A percentile compares a stretch with the other conserved stretches of the same genome.
Evolutionary conservation across 92 coral and sea anemone species (phyloP).

Genomic region (Blastomussa wellsi): DNA sequence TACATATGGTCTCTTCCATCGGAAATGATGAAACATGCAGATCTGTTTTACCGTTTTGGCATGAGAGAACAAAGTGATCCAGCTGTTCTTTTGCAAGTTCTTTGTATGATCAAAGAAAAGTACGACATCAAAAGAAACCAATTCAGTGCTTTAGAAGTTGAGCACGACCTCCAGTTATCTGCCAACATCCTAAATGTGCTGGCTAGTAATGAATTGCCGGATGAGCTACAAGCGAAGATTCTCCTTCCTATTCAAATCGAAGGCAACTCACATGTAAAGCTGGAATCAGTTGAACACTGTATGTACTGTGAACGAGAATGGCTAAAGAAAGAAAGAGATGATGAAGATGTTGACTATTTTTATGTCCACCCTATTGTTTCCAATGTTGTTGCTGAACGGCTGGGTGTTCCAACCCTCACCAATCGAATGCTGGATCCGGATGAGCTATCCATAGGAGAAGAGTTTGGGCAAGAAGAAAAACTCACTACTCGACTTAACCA

Average conservation of each 20-base stretch:
- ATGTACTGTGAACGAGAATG: conserved; percentile 73
- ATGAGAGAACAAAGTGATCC: conserved; percentile 41
- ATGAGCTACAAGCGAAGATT: conserved; percentile 34
- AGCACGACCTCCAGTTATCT: conserved; percentile 53
- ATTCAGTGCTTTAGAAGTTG: conserved; percentile 19
- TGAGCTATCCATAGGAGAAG: conserved; percentile 76
- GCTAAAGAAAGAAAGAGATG: conserved; percentile 62
- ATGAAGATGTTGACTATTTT: conserved; percentile 51
- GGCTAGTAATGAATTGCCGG: conserved; percentile 13
- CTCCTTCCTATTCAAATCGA: conserved; percentile 53
- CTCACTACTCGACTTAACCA: conserved; percentile 70
- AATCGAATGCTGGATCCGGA: conserved; percentile 81
- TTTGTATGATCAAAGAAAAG: conserved; percentile 42
- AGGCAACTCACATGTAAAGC: conserved; percentile 29
- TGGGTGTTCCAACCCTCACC: conserved; percentile 72
- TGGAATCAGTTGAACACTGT: conserved; percentile 68
- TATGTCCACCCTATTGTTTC: conserved; percentile 73
- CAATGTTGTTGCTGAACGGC: conserved; percentile 54
- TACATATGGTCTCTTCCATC: conserved; percentile 54
- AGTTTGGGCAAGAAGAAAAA: conserved; percentile 81
- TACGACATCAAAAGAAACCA: conserved; percentile 8
- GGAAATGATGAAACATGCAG: conserved; percentile 31
- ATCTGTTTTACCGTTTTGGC: conserved; percentile 50
- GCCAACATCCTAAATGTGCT: conserved; percentile 51
- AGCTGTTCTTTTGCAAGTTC: conserved; percentile 34